Conservation (phyloP, 2,888 invertebrate species). For the Loripinus fragilis region DNA sequence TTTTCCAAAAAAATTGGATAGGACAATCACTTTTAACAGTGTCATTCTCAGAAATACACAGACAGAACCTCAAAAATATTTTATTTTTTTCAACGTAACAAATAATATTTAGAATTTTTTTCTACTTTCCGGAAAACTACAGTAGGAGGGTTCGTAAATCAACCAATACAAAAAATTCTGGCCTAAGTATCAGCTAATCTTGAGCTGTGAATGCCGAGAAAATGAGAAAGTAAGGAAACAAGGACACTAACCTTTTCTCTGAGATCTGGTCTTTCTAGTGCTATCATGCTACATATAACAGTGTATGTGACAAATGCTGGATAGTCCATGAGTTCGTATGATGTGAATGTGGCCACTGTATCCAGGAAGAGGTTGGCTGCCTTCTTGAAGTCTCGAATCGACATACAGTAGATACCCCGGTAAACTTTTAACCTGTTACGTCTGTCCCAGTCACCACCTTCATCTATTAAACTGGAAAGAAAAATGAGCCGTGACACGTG, state of each 20-base stretch:
- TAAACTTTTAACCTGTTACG: constrained; percentile 97
- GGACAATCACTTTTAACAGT: too few species aligned
- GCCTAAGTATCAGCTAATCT: not conserved
- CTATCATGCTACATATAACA: constrained; percentile 92
- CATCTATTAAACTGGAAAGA: constrained; percentile 89
- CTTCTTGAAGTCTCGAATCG: constrained; percentile 96
- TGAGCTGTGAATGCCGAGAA: too few species aligned
- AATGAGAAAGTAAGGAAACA: too few species aligned
- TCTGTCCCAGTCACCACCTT: constrained; percentile 99
- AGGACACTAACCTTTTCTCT: constrained; percentile 88
- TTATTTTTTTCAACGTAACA: too few species aligned
- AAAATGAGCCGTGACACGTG: too few species aligned
- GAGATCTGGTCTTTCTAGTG: constrained; percentile 91
- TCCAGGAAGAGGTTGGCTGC: constrained; percentile 98
- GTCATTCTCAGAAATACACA: too few species aligned
- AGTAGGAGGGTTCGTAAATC: too few species aligned
- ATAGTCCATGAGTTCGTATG: constrained; percentile 99
- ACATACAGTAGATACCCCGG: constrained; percentile 96
- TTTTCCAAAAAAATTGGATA: too few species aligned
- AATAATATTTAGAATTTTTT: too few species aligned
- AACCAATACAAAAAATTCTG: not conserved
- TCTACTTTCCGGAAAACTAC: too few species aligned
- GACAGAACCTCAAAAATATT: too few species aligned
- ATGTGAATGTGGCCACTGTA: constrained; percentile 99
- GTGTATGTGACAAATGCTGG: constrained; percentile 92